Conservation (phyloP, 1,140 invertebrate genomes). For the Diplogasteroides magnus region DNA sequence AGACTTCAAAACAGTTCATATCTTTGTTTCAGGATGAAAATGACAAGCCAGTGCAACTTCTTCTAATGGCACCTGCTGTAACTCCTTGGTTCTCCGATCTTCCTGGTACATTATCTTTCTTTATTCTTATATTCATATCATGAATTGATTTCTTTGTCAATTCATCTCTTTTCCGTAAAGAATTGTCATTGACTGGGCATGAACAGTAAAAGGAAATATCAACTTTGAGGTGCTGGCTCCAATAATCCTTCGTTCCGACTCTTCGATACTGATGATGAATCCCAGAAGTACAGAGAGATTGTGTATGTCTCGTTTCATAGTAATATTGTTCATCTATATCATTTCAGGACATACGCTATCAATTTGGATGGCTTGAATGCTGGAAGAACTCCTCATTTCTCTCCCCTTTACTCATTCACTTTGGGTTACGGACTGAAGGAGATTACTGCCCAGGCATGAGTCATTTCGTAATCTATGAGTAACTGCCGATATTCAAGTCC, state of each 20-base stretch:
- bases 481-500: conserved; percentile 15
- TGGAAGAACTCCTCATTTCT: conserved; percentile 21
- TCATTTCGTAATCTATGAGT: background rate
- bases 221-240: conserved; percentile 28
- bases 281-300: conserved; percentile 35
- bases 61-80: conserved; percentile 28
- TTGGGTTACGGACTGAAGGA: conserved; percentile 29
- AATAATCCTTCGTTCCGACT: conserved; percentile 35
- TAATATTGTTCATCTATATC: conserved; percentile 6
- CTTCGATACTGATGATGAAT: conserved; percentile 32
- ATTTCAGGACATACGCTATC: conserved; percentile 42
- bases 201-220: too few species aligned
- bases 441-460: background rate
- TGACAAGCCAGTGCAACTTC: conserved; percentile 7
- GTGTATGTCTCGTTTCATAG: conserved; percentile 22
- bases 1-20: conserved; percentile 2
- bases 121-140: too few species aligned
- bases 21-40: background rate
- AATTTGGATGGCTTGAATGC: conserved; percentile 37
- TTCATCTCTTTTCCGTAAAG: too few species aligned
- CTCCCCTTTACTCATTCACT: conserved; percentile 42
- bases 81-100: conserved; percentile 33
- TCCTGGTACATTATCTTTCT: too few species aligned
- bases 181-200: too few species aligned
- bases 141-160: too few species aligned